These are phyloP conservation scores for Peromyscus melanophrys DNA, from an alignment of 2,797 vertebrate species.

Conservation along the genomic window DNA sequence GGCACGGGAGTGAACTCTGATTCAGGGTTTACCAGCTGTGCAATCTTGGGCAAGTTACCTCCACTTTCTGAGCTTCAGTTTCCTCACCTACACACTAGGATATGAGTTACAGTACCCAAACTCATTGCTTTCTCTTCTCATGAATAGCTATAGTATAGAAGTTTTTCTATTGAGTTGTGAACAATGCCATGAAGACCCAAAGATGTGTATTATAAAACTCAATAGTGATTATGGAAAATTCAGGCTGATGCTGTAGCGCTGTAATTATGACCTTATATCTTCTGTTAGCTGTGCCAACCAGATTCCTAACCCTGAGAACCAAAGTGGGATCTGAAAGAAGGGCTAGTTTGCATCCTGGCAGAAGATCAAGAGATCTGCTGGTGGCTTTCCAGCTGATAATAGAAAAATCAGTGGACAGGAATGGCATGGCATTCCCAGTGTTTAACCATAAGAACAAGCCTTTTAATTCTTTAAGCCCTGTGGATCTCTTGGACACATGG, in stretches of 20 bases:
- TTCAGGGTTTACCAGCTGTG: constrained; percentile 33
- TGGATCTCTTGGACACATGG: constrained; percentile 69
- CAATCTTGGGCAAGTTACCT: constrained; percentile 50
- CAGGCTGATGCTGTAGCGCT: constrained; percentile 28
- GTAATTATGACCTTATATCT: constrained; percentile 66
- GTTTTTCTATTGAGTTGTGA: not conserved
- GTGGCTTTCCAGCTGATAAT: constrained; percentile 74
- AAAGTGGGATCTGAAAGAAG: constrained; percentile 78
- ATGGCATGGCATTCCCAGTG: constrained; percentile 69
- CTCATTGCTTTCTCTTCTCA: not conserved
- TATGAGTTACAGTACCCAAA: not conserved
- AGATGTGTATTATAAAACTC: constrained; percentile 35
- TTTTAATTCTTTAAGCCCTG: constrained; percentile 77
- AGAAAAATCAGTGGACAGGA: constrained; percentile 69
- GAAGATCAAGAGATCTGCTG: constrained; percentile 63
- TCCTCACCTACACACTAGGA: not conserved
- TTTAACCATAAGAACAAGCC: constrained; percentile 76
- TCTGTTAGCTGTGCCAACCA: constrained; percentile 43
- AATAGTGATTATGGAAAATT: constrained; percentile 68
- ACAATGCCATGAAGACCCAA: not conserved
- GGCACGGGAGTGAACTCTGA: constrained; percentile 46
- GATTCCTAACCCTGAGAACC: constrained; percentile 62
- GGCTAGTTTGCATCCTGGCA: constrained; percentile 78
- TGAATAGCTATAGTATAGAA: not conserved
- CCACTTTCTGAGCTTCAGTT: not conserved